Evolutionary conservation across 1,140 invertebrate genomes (phyloP).

Genomic region (Nixonia krombeini): DNA sequence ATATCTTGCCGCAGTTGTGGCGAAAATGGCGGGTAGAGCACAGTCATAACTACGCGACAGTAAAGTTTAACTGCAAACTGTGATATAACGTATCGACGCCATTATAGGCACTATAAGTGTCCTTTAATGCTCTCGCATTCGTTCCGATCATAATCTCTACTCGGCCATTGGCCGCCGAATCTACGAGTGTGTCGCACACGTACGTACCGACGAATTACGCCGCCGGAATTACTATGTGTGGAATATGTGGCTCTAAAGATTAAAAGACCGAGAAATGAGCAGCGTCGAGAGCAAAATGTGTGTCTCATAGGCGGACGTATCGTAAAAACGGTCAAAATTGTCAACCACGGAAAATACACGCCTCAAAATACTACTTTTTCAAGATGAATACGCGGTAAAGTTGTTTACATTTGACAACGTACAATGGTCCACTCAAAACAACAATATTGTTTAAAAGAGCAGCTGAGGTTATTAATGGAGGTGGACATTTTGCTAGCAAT

Average conservation of each 20-base stretch:
- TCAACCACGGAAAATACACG: no score
- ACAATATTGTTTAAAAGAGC: no score
- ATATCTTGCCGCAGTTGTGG: slow-evolving; percentile 38
- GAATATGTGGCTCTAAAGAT: no score
- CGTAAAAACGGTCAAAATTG: no score
- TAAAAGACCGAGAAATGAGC: no score
- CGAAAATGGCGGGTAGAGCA: slow-evolving; percentile 31
- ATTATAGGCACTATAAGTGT: slow-evolving; percentile 32
- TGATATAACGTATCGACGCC: slow-evolving; percentile 44
- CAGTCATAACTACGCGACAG: slow-evolving; percentile 41
- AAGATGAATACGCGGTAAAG: no score
- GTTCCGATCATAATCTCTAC: slow-evolving; percentile 26
- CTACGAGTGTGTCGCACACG: not conserved
- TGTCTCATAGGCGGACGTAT: not conserved
- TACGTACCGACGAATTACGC: slow-evolving; percentile 11
- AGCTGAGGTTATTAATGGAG: no score
- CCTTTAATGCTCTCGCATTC: slow-evolving; percentile 33
- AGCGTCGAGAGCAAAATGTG: no score
- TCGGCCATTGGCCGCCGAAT: slow-evolving; percentile 24
- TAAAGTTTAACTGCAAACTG: slow-evolving; percentile 45
- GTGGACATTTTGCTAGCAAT: no score
- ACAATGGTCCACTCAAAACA: no score
- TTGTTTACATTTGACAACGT: no score
- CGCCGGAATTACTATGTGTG: not conserved
- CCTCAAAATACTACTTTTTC: no score